phyloP scores from a whole-genome alignment of 2,113 vertebrate genomes.

The Xiphophorus maculatus region DNA sequence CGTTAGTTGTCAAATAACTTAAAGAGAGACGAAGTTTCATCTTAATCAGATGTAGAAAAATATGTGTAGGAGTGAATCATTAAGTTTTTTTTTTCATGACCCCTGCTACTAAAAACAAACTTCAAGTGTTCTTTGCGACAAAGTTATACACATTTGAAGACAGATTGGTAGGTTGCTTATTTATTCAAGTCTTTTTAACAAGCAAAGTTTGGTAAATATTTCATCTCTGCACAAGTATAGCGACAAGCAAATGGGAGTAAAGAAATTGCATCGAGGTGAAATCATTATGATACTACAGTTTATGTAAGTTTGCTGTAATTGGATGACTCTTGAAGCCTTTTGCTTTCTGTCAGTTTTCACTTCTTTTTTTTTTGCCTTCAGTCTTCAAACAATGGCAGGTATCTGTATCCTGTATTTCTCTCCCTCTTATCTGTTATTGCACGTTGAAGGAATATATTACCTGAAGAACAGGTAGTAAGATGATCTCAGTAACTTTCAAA shows the following conservation, averaged over 20 bases:
- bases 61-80: constrained; percentile 25
- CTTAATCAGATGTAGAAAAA: constrained; percentile 23
- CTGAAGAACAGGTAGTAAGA: constrained; percentile 25
- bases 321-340: constrained; percentile 31
- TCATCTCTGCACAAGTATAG: constrained; percentile 15
- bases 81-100: constrained; percentile 32
- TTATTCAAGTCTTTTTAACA: constrained; percentile 43
- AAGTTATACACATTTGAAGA: constrained; percentile 31
- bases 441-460: constrained; percentile 7
- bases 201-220: constrained; percentile 51
- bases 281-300: constrained; percentile 22
- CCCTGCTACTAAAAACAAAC: constrained; percentile 23
- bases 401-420: not conserved
- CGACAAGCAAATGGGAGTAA: constrained; percentile 3
- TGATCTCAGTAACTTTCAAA: constrained; percentile 48
- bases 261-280: constrained; percentile 1
- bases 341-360: constrained; percentile 1
- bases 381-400: not conserved
- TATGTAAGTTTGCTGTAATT: constrained; percentile 14
- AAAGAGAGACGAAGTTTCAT: not conserved
- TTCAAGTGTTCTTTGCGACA: constrained; percentile 24
- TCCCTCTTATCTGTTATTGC: not conserved
- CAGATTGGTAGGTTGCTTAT: constrained; percentile 23
- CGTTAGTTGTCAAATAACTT: constrained; percentile 1
- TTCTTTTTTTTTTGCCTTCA: constrained; percentile 5